A percentile compares a stretch with the other conserved stretches of the same genome.
phyloP scores from a whole-genome alignment of 2,797 vertebrate species.

The Ctenosaura bakeri region DNA sequence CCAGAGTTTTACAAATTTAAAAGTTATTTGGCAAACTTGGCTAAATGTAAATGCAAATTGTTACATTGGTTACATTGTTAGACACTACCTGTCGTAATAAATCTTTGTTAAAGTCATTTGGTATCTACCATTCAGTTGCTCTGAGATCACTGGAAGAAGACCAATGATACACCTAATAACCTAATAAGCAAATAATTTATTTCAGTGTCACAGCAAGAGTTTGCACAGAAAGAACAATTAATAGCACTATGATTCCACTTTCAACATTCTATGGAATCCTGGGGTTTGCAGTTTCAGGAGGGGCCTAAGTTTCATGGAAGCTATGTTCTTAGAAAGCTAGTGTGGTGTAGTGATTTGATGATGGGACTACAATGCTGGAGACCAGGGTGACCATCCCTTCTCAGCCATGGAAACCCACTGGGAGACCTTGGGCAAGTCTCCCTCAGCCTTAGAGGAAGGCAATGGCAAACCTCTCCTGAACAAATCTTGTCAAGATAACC shows the following conservation, averaged over 20 bases:
- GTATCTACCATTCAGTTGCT: background rate
- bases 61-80: background rate
- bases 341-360: too few relatives aligned
- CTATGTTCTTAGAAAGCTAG: background rate
- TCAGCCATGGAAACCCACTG: too few relatives aligned
- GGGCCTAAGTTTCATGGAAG: background rate
- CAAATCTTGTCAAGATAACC: too few relatives aligned
- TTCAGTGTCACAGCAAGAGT: conserved; percentile 3
- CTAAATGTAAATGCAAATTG: background rate
- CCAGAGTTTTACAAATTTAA: background rate
- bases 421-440: too few relatives aligned
- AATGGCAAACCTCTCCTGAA: too few relatives aligned
- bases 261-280: too few relatives aligned
- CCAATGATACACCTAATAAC: background rate
- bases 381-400: too few relatives aligned
- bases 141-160: background rate
- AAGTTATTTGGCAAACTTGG: background rate
- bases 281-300: too few relatives aligned
- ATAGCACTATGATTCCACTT: too few relatives aligned
- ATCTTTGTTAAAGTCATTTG: background rate
- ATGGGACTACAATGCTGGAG: too few relatives aligned
- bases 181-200: background rate
- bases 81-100: background rate
- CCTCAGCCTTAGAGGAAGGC: too few relatives aligned
- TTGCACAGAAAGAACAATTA: conserved; percentile 48